Evolutionary conservation across 2,113 vertebrate species (phyloP).

Genomic region (Saccopteryx leptura): DNA sequence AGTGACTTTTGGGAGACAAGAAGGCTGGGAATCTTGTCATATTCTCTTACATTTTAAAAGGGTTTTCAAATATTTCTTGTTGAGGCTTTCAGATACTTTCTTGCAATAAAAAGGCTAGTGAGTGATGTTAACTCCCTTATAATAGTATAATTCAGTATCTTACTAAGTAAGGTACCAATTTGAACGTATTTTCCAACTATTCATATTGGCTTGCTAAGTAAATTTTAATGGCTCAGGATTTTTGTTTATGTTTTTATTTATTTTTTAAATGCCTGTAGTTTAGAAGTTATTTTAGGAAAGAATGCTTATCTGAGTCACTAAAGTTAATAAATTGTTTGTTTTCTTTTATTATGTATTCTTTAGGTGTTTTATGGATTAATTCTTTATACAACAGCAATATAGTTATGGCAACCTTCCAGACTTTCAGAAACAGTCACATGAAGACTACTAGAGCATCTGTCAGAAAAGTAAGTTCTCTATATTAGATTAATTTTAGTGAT

Average conservation of each 20-base stretch:
- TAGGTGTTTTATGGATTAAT: constrained; percentile 81
- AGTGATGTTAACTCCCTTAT: not conserved
- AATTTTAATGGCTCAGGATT: constrained; percentile 25
- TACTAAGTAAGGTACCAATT: not conserved
- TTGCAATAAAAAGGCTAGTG: not conserved
- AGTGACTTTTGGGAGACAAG: constrained; percentile 7
- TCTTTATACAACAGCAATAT: constrained; percentile 54
- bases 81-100: constrained; percentile 26
- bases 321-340: constrained; percentile 40
- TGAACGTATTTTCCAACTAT: constrained; percentile 23
- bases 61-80: constrained; percentile 34
- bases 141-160: constrained; percentile 40
- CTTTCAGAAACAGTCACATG: constrained; percentile 88
- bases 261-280: constrained; percentile 50
- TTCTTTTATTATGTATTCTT: constrained; percentile 57
- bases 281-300: constrained; percentile 41
- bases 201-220: constrained; percentile 3
- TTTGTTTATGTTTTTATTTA: constrained; percentile 37
- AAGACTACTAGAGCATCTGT: constrained; percentile 91
- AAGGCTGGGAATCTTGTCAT: not conserved
- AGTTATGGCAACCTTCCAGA: constrained; percentile 92
- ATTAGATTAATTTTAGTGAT: not conserved
- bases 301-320: constrained; percentile 56
- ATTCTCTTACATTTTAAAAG: not conserved
- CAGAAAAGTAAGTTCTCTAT: constrained; percentile 89